These are phyloP conservation scores for Drosophila nigrodunni DNA, from an alignment of 1,140 invertebrate species.

Conservation along the genomic window DNA sequence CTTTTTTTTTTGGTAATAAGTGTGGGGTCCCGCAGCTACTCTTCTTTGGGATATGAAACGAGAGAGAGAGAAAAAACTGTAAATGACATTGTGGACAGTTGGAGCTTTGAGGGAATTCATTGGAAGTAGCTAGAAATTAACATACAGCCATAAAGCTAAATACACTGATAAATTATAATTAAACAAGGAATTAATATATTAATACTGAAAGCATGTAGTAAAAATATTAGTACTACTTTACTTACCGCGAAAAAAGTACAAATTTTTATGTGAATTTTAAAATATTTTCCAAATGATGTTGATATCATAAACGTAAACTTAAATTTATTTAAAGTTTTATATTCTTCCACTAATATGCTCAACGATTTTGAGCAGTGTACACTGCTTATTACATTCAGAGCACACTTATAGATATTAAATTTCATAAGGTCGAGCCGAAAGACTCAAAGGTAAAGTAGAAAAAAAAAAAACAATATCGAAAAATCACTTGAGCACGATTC, in stretches of 20 bases:
- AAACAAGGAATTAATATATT: neutral
- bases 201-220: neutral
- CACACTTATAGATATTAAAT: constrained; percentile 61
- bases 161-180: neutral
- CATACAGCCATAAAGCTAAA: constrained; percentile 14
- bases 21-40: constrained; percentile 76
- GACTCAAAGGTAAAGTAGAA: too few relatives aligned
- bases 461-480: constrained; percentile 16
- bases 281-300: too few relatives aligned
- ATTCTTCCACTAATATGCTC: too few relatives aligned
- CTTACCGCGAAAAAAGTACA: too few relatives aligned
- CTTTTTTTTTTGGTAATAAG: constrained; percentile 41
- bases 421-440: constrained; percentile 42
- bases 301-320: too few relatives aligned
- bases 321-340: too few relatives aligned
- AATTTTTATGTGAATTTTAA: too few relatives aligned
- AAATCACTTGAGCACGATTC: constrained; percentile 43
- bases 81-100: constrained; percentile 74
- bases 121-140: constrained; percentile 32
- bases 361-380: constrained; percentile 1
- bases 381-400: constrained; percentile 61
- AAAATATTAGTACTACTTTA: too few relatives aligned
- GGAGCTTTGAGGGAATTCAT: constrained; percentile 32
- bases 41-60: constrained; percentile 14
- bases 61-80: constrained; percentile 33